Percentiles rank a stretch among this genome's conserved stretches.
These are phyloP conservation scores for Anolis carolinensis DNA, from an alignment of 2,113 vertebrate species.

Conservation along the genomic window DNA sequence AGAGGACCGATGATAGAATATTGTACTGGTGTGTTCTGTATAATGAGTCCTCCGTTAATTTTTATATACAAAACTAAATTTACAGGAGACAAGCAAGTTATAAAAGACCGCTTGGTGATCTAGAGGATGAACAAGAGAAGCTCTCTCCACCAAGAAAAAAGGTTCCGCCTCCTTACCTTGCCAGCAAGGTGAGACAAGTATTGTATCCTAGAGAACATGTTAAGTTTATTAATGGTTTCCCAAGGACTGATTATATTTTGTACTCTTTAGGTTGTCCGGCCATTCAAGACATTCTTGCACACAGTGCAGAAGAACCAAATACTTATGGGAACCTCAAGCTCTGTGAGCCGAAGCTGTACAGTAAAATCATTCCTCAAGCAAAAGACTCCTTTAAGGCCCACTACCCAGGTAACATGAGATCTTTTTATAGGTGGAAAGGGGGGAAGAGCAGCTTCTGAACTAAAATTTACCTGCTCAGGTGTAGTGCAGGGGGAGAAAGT, in stretches of 20 bases:
- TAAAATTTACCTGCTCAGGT: neutral
- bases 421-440: neutral
- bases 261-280: slow-evolving; percentile 78
- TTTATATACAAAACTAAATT: neutral
- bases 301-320: slow-evolving; percentile 94
- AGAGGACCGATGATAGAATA: neutral
- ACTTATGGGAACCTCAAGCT: slow-evolving; percentile 91
- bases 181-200: slow-evolving; percentile 79
- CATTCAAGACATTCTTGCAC: slow-evolving; percentile 89
- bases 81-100: slow-evolving; percentile 79
- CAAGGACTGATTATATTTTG: neutral
- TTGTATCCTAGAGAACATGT: fast-evolving
- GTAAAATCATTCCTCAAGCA: slow-evolving; percentile 93
- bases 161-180: slow-evolving; percentile 78
- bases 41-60: neutral
- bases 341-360: slow-evolving; percentile 72
- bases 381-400: slow-evolving; percentile 81
- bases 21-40: neutral
- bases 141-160: slow-evolving; percentile 79
- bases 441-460: neutral
- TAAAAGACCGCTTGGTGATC: slow-evolving; percentile 75
- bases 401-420: slow-evolving; percentile 82
- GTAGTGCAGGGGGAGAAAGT: neutral
- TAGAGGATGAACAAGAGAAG: slow-evolving; percentile 69
- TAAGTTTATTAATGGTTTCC: fast-evolving